Percentiles rank a stretch among this genome's conserved stretches.
Conservation (phyloP, 2,888 invertebrate species). For the Pocota personata region DNA sequence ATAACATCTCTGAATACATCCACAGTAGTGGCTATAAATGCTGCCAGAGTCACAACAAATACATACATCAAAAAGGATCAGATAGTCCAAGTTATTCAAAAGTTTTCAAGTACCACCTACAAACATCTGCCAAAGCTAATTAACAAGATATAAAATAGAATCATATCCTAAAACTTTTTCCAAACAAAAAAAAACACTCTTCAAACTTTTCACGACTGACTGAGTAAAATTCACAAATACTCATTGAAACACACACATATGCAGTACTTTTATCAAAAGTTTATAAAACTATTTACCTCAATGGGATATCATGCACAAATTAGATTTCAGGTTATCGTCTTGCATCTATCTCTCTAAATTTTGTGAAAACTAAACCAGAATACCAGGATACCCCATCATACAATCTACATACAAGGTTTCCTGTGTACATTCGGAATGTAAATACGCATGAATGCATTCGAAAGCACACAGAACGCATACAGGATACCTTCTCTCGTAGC, state of each 20-base stretch:
- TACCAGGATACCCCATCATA: conserved; percentile 8
- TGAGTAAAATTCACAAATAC: neutral
- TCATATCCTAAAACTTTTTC: neutral
- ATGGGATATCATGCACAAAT: conserved; percentile 63
- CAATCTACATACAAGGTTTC: conserved; percentile 16
- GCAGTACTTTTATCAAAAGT: conserved; percentile 30
- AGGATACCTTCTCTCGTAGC: neutral
- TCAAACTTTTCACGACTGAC: neutral
- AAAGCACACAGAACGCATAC: conserved; percentile 53
- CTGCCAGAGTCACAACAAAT: too few species aligned
- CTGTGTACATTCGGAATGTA: conserved; percentile 48
- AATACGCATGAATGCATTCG: conserved; percentile 69
- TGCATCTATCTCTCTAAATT: conserved; percentile 17
- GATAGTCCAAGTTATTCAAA: too few species aligned
- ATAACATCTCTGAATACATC: too few species aligned
- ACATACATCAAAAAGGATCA: too few species aligned
- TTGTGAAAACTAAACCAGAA: conserved; percentile 49
- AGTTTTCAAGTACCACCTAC: too few species aligned
- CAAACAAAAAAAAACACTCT: neutral
- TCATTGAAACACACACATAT: neutral
- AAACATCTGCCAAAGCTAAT: too few species aligned
- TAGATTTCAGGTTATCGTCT: conserved; percentile 57
- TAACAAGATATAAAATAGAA: neutral
- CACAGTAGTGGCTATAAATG: too few species aligned
- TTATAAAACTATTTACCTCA: conserved; percentile 64